Evolutionary conservation across 2,797 vertebrate species (phyloP), one percentile per base, ranked within the genome.

Genomic region (Cetoscarus ocellatus): DNA sequence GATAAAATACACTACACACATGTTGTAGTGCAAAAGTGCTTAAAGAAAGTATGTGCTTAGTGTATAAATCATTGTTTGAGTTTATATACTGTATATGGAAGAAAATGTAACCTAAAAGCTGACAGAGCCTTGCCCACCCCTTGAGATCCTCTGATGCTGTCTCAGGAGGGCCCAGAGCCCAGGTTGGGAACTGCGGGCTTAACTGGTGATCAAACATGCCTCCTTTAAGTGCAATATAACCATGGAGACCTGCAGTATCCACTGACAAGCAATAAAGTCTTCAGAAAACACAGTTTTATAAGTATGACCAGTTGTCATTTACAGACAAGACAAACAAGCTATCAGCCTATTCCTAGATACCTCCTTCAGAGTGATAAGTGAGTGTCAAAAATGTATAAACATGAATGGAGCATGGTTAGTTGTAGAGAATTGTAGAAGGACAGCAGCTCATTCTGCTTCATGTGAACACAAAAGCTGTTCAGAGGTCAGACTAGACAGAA

Each of bases 271-370:
- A 0, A 45, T n/a, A 5, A 67, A 61, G 52, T 64, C 17, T 53
- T 2, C 13, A 8, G 52, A 11, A 53, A 61, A 65, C 7, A 17
- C 17, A 0, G 1, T 50, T 10, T 49, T 44, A 15, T 5, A 27
- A 39, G 35, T 70, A 14, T 61, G 43, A 57, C 52, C 10, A 14
- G 18, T 40, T 67, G 75, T 73, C 74, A 62, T 51, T 72, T 18
- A 64, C 55, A 55, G 52, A 82, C 79, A 73, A 35, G 70, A 59
- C 43, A 49, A 80, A 84, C 78, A 80, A 71, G 70, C 50, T 36
- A 40, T 67, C 14, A 8, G 43, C 34, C 69, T 13, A 58, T 70
- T 65, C 74, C 14, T 40, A 65, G n/a, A 27, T 27, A 12, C 14
- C 48, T 67, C 64, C 62, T 3, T 55, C 64, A 55, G 59, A 65